Percentiles rank a stretch among this genome's conserved stretches.
These are phyloP conservation scores for Sebastiscus albofasciatus DNA, from an alignment of 2,797 vertebrate genomes.

Conservation along the genomic window DNA sequence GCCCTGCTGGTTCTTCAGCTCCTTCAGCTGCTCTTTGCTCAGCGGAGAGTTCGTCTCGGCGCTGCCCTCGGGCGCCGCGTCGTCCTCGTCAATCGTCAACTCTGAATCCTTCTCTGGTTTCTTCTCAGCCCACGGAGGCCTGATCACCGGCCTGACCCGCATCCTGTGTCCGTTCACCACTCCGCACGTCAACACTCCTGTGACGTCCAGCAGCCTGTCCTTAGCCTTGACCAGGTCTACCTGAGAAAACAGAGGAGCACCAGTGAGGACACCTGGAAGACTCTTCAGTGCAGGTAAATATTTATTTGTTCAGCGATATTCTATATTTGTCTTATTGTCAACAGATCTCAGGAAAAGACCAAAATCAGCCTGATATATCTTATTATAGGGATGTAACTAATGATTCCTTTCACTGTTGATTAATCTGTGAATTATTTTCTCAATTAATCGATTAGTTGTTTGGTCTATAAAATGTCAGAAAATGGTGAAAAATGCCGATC, in stretches of 20 bases:
- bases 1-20: slow-evolving; percentile 74
- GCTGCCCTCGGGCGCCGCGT: not conserved
- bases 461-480: too few species aligned
- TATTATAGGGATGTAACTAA: fast-evolving
- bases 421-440: too few species aligned
- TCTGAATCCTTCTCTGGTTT: not conserved
- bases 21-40: slow-evolving; percentile 65
- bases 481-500: too few species aligned
- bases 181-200: slow-evolving; percentile 87
- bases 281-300: not conserved
- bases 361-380: not conserved
- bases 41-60: slow-evolving; percentile 1
- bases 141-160: slow-evolving; percentile 53
- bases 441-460: too few species aligned
- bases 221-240: slow-evolving; percentile 92
- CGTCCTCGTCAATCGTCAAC: not conserved
- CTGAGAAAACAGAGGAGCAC: slow-evolving; percentile 66
- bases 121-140: slow-evolving; percentile 53
- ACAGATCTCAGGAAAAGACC: not conserved
- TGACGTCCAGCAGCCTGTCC: slow-evolving; percentile 85
- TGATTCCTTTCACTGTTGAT: too few species aligned
- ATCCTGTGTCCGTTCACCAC: slow-evolving; percentile 86
- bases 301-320: not conserved
- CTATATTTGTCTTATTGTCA: not conserved
- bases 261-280: not conserved